Base-by-base conservation (phyloP, 1,140 invertebrate species). In the Lasioglossum albipes region DNA sequence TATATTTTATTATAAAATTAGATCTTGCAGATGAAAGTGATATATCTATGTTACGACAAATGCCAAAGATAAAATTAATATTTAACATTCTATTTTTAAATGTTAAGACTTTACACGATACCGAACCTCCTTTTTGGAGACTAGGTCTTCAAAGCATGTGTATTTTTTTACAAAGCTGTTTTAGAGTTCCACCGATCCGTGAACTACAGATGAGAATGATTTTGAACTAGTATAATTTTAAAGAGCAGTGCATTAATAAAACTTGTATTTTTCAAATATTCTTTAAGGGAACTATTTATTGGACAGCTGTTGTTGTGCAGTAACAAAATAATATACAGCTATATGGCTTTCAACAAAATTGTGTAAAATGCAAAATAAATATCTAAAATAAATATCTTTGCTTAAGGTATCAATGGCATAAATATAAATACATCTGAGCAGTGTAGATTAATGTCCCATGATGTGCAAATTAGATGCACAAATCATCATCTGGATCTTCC, bases 401-500 rank as follows among this genome's bases (percentile, higher is more conserved):
- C 52, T 57, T 57, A 41, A 20, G 5, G 57, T 36, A 67, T 57
- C 59, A 81, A 16, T 65, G 45, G 65, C 42, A 22, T 45, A 7
- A 20, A 67, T 67, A 67, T n/a, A 45, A 42, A 64, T 31, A n/a
- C 13, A 64, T 31, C 27, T 1, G 10, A 13, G 2, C 0, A 31
- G 27, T 64, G 61, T 20, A 59, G 0, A 9, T 59, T 59, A 67
- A 45, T 67, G 2, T 41, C 20, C 42, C 42, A 12, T 18, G 31
- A n/a, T 20, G 2, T 42, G 45, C 59, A 62, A 79, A 67, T 69
- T 87, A 94, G 79, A 94, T 90, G 84, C 89, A 89, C 64, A 94
- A 84, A 87, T 94, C 93, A 88, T 94, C 92, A 87, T 95, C 94
- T 18, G 94, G 94, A 93, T 95, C 94, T 88, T 95, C 94, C 66